A percentile compares a stretch with the other conserved stretches of the same genome.
Evolutionary conservation across 1,140 invertebrate species (phyloP).

Genomic region (Aphaenogaster floridana): DNA sequence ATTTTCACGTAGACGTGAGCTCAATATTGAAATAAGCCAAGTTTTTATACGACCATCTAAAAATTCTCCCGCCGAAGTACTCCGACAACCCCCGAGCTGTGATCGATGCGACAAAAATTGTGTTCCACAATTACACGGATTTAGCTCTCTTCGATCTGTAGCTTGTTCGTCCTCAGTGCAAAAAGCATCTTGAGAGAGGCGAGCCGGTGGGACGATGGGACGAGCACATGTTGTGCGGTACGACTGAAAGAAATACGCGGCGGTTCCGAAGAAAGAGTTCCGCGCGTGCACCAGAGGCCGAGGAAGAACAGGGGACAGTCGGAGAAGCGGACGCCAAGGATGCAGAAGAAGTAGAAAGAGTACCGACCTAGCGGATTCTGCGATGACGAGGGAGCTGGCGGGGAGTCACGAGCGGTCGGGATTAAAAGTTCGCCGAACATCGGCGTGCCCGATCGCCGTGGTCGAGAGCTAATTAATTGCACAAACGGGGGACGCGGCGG

Average conservation of each 20-base stretch:
- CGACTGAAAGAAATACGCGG: constrained; percentile 58
- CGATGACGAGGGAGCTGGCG: constrained; percentile 66
- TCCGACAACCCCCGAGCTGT: not conserved
- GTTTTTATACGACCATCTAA: not conserved
- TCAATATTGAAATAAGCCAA: constrained; percentile 37
- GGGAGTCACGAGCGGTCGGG: constrained; percentile 79
- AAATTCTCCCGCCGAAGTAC: not conserved
- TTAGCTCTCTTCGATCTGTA: constrained; percentile 18
- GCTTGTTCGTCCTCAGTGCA: not conserved
- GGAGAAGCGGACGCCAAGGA: constrained; percentile 25
- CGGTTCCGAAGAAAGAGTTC: constrained; percentile 48
- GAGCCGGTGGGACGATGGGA: constrained; percentile 36
- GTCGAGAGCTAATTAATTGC: constrained; percentile 84
- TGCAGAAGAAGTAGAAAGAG: constrained; percentile 48
- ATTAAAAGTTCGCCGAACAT: constrained; percentile 83
- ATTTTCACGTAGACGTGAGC: not conserved
- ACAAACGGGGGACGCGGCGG: constrained; percentile 66
- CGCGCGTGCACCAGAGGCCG: not conserved
- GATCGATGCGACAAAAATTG: constrained; percentile 45
- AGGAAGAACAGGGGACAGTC: not conserved
- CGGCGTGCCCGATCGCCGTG: constrained; percentile 77
- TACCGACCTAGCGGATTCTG: constrained; percentile 64
- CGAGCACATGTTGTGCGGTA: constrained; percentile 57
- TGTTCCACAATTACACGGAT: constrained; percentile 48
- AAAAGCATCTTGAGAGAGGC: constrained; percentile 28